Evolutionary conservation across 35 echinoderm and acorn worm species (phyloP).

Genomic region (Lytechinus variegatus): DNA sequence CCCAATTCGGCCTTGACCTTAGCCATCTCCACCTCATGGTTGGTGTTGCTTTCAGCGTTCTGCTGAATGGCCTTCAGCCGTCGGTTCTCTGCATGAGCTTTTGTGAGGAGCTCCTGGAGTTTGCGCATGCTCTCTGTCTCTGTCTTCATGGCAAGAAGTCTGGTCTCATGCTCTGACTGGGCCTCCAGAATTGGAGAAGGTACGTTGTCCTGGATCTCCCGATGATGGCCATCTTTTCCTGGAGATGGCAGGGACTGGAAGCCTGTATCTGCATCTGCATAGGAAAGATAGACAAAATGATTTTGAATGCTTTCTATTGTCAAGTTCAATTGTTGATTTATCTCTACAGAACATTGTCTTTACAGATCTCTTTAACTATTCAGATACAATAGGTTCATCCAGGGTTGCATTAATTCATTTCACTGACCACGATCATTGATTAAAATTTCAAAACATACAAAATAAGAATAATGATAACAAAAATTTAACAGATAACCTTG

Average conservation of each 20-base stretch:
- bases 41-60: neutral
- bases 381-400: too few relatives aligned
- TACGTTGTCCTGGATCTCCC: neutral
- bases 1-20: slow-evolving; percentile 23
- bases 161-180: slow-evolving; percentile 19
- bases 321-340: too few relatives aligned
- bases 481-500: too few relatives aligned
- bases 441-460: too few relatives aligned
- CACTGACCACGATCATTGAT: too few relatives aligned
- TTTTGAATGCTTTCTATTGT: too few relatives aligned
- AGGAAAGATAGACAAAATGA: neutral
- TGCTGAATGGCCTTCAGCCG: neutral
- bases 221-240: neutral
- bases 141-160: slow-evolving; percentile 35
- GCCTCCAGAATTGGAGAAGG: neutral
- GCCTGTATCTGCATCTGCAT: slow-evolving; percentile 7
- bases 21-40: neutral
- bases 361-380: too few relatives aligned
- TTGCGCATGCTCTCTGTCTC: slow-evolving; percentile 34
- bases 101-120: slow-evolving; percentile 36
- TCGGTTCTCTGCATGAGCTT: slow-evolving; percentile 40
- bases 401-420: too few relatives aligned
- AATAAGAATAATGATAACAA: too few relatives aligned
- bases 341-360: too few relatives aligned
- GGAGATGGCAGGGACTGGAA: slow-evolving; percentile 38